Percentiles rank a stretch among this genome's conserved stretches.
Evolutionary conservation across 1,140 invertebrate species (phyloP).

Genomic region (Myzus persicae): DNA sequence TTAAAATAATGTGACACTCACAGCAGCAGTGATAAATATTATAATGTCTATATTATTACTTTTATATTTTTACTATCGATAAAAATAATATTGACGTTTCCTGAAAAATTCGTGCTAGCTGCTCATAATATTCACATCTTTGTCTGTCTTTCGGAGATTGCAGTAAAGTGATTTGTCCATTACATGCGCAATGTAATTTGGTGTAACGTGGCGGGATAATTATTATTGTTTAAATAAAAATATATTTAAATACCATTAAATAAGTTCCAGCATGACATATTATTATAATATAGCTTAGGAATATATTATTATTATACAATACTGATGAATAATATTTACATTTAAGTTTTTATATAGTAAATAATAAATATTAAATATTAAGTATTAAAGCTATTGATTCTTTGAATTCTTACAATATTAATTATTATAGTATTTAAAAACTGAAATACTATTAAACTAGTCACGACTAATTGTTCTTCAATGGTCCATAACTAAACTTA

Average conservation of each 20-base stretch:
- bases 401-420: background rate
- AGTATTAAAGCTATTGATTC: background rate
- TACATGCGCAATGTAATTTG: background rate
- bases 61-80: background rate
- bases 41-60: background rate
- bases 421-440: background rate
- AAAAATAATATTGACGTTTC: conserved; percentile 20
- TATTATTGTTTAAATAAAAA: background rate
- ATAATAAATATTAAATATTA: background rate
- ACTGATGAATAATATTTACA: background rate
- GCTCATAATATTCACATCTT: background rate
- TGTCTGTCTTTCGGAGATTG: background rate
- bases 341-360: background rate
- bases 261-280: background rate
- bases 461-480: background rate
- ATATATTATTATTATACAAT: background rate
- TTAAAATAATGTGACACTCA: background rate
- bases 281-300: background rate
- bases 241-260: background rate
- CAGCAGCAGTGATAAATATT: background rate
- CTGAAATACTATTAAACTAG: background rate
- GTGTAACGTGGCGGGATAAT: background rate
- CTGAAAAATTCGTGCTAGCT: background rate
- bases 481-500: background rate
- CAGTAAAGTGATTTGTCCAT: background rate